Evolutionary conservation across 1,140 invertebrate species (phyloP).

Genomic region (Drosophila navojoa): DNA sequence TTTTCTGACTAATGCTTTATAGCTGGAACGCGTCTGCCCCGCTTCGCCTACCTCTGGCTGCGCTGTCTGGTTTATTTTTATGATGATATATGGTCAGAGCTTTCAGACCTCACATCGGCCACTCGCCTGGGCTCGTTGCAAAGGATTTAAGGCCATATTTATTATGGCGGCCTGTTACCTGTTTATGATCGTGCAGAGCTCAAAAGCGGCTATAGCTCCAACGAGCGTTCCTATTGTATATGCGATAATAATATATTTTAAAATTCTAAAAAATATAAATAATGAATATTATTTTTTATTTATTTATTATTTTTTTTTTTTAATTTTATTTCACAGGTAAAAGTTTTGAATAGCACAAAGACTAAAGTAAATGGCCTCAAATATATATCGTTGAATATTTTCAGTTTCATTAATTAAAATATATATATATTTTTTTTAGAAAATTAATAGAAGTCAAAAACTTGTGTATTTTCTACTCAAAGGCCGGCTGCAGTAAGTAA

Average conservation of each 20-base stretch:
- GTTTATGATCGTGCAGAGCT: constrained; percentile 28
- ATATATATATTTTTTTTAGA: too few species aligned
- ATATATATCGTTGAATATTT: too few species aligned
- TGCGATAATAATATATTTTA: not conserved
- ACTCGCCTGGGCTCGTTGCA: constrained; percentile 49
- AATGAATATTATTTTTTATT: too few species aligned
- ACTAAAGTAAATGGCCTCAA: too few species aligned
- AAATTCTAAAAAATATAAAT: too few species aligned
- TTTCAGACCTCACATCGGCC: constrained; percentile 40
- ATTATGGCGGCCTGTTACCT: constrained; percentile 50
- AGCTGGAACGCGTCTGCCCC: constrained; percentile 26
- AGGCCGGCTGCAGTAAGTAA: too few species aligned
- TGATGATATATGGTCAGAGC: constrained; percentile 70
- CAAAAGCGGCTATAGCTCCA: not conserved
- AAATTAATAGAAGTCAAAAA: too few species aligned
- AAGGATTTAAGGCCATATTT: constrained; percentile 71
- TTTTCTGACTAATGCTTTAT: constrained; percentile 56
- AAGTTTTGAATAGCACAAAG: too few species aligned
- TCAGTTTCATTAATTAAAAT: too few species aligned
- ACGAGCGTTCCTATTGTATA: not conserved
- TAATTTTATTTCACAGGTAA: too few species aligned
- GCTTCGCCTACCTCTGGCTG: not conserved
- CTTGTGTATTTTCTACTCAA: too few species aligned
- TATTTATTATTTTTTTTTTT: too few species aligned
- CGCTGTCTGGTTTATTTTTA: constrained; percentile 63